A percentile compares a stretch with the other conserved stretches of the same genome.
Evolutionary conservation across 23 tunicate species (phyloP).

Genomic region (Botrylloides violaceus): DNA sequence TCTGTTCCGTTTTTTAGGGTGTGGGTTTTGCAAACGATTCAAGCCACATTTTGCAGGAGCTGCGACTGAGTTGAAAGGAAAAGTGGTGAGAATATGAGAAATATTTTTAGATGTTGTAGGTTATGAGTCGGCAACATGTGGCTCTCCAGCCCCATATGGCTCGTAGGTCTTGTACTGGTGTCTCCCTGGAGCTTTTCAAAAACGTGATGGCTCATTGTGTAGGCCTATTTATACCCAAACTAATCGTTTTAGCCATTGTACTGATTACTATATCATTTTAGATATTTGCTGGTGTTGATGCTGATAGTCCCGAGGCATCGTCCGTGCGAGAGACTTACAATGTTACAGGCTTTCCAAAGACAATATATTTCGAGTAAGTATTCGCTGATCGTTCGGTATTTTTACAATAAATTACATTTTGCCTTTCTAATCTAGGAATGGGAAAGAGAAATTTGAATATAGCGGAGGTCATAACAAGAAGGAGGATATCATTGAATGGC

Average conservation of each 20-base stretch:
- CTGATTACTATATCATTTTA: neutral
- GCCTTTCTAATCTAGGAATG: conserved; percentile 44
- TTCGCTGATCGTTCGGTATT: neutral
- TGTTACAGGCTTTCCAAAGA: conserved; percentile 90
- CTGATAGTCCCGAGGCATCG: conserved; percentile 58
- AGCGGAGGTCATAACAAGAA: conserved; percentile 63
- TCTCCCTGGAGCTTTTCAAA: neutral
- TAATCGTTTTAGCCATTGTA: neutral
- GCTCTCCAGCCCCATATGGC: no score
- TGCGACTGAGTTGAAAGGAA: conserved; percentile 82
- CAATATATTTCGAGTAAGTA: conserved; percentile 80
- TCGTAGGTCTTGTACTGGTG: neutral
- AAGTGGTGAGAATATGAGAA: conserved; percentile 82
- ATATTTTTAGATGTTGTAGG: no score
- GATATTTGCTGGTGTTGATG: conserved; percentile 88
- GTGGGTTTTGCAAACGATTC: conserved; percentile 90
- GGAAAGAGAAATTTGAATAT: conserved; percentile 78
- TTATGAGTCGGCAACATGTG: no score
- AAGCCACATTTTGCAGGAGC: conserved; percentile 84
- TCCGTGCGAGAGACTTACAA: conserved; percentile 62
- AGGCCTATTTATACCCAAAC: neutral
- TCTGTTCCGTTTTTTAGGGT: conserved; percentile 45
- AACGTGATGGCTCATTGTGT: no score
- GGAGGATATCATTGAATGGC: conserved; percentile 49
- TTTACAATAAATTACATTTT: no score